phyloP scores from a whole-genome alignment of 2,113 vertebrate species.

The mouse (Mus musculus) region GRCm39 chr4:109169501-109170000 shows the following conservation, averaged over 20 bases:
- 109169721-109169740: conserved; percentile 10
- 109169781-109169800: background rate
- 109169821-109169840: background rate
- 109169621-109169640: background rate
- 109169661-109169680: background rate
- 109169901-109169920: background rate
- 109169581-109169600: conserved; percentile 17
- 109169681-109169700: background rate
- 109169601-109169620: background rate
- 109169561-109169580: conserved; percentile 91
- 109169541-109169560: conserved; percentile 92
- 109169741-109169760: background rate
- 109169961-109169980: conserved; percentile 22
- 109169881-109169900: conserved; percentile 30
- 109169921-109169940: conserved; percentile 54
- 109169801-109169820: conserved; percentile 12
- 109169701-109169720: background rate
- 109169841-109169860: background rate
- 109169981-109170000: conserved; percentile 42
- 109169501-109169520: conserved; percentile 93
- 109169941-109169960: conserved; percentile 49
- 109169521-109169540: conserved; percentile 86
- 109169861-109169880: background rate
- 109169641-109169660: conserved; percentile 5
- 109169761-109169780: conserved; percentile 47